Base-by-base conservation (phyloP, 1,140 invertebrate species). In the Dinothrombium tinctorium region DNA sequence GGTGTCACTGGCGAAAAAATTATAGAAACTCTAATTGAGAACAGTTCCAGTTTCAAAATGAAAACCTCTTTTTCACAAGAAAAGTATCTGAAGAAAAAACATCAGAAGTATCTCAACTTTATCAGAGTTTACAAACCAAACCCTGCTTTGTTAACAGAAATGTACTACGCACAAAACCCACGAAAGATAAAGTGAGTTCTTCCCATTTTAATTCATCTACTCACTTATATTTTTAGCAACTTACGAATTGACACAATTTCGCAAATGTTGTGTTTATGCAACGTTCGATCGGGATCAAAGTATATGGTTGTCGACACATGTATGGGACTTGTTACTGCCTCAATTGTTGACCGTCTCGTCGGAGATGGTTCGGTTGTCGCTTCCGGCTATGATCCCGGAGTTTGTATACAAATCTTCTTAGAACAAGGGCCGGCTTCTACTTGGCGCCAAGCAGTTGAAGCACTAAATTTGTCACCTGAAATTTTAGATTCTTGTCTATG, bases 261-360 rank as follows among this genome's bases (percentile, higher is more conserved):
- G 5, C 84, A 90, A 58, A 72, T 92, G 25, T 62, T 87, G 21
- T 72, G 73, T 0, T 72, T 74, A 49, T 68, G 71, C 3, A 83
- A 89, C 54, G 64, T 92, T 1, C 71, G 72, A 50, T 67, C 69
- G 3, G 67, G 73, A 49, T 76, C 78, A 2, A 71, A 68, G 33
- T 79, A 79, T 57, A 58, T 87, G 36, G 57, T 94, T 0, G 83
- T 87, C 54, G 86, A 94, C 50, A 80, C 74, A 47, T 77, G 77
- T 15, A 69, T 70, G 51, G 86, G 84, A 1, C 59, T 95, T 23
- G 54, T 84, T 12, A 67, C 76, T 22, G 80, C 84, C 0, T 69
- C 78, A 29, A 64, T 92, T 48, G 55, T 92, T 17, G 61, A 67
- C 43, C 53, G 64, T 37, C 39, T 61, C 3, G 72, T 74, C 52